phyloP scores from a whole-genome alignment of 2,797 vertebrate genomes.

The Parauchenoglanis ngamensis region DNA sequence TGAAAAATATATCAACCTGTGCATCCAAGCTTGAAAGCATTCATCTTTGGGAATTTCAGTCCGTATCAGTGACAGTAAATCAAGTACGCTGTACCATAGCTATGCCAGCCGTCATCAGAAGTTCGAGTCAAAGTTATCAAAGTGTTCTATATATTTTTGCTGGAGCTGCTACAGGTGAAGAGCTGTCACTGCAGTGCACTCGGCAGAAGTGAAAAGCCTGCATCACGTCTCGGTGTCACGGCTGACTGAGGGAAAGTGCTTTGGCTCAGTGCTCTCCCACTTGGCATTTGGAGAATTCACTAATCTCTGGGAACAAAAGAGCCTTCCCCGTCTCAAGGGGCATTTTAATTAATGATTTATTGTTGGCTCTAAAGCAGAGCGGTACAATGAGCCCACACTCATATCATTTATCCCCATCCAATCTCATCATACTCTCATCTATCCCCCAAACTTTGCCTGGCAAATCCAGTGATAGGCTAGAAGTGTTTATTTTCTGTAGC shows the following conservation, averaged over 20 bases:
- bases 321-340: slow-evolving; percentile 41
- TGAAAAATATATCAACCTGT: not conserved
- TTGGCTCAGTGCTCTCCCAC: slow-evolving; percentile 12
- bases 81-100: slow-evolving; percentile 14
- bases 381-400: slow-evolving; percentile 33
- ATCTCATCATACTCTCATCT: slow-evolving; percentile 39
- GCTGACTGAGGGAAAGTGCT: slow-evolving; percentile 32
- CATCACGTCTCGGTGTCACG: slow-evolving; percentile 23
- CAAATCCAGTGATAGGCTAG: slow-evolving; percentile 24
- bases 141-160: slow-evolving; percentile 17
- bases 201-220: slow-evolving; percentile 2
- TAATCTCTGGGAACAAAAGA: slow-evolving; percentile 45
- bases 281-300: slow-evolving; percentile 53
- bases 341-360: slow-evolving; percentile 52
- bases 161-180: slow-evolving; percentile 6
- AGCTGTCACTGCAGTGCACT: slow-evolving; percentile 24
- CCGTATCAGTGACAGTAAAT: slow-evolving; percentile 5
- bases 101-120: slow-evolving; percentile 18
- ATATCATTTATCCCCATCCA: slow-evolving; percentile 46
- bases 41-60: not conserved
- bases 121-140: slow-evolving; percentile 37
- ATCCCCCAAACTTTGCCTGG: slow-evolving; percentile 38
- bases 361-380: slow-evolving; percentile 48
- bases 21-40: slow-evolving; percentile 14
- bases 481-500: slow-evolving; percentile 48